These are phyloP conservation scores for Ephestia elutella DNA, from an alignment of 1,140 invertebrate genomes.

Conservation along the genomic window DNA sequence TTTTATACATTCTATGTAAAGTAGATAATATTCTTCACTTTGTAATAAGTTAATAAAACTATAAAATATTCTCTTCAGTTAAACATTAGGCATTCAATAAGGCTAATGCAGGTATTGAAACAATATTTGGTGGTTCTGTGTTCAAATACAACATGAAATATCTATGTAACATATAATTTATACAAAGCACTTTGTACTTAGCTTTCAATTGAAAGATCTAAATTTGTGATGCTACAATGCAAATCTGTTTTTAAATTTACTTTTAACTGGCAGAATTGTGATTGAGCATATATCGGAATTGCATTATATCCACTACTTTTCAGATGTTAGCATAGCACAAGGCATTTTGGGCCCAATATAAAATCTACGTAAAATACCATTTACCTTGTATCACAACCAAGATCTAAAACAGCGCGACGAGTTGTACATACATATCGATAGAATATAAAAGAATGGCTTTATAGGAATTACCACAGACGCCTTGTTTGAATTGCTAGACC, in stretches of 20 bases:
- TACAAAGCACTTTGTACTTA: constrained; percentile 66
- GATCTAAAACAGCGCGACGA: background rate
- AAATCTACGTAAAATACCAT: background rate
- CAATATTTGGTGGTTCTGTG: constrained; percentile 66
- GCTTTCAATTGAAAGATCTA: constrained; percentile 20
- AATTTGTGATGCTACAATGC: background rate
- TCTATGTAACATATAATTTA: constrained; percentile 40
- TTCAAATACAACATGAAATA: constrained; percentile 52
- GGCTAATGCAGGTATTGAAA: constrained; percentile 70
- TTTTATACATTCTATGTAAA: constrained; percentile 72
- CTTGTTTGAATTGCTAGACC: too few relatives aligned
- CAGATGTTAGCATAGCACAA: background rate
- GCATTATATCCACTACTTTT: background rate
- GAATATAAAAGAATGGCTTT: background rate
- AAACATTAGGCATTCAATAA: constrained; percentile 70
- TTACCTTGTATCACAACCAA: background rate
- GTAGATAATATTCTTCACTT: constrained; percentile 68
- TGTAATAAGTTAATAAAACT: constrained; percentile 75
- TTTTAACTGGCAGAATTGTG: background rate
- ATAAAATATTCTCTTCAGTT: constrained; percentile 72
- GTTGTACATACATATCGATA: too few relatives aligned
- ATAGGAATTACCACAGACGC: too few relatives aligned
- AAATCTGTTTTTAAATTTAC: background rate
- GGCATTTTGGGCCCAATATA: background rate
- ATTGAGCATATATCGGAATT: background rate